Conservation (phyloP, 2,113 vertebrate genomes). For the Cygnus buccinator region DNA sequence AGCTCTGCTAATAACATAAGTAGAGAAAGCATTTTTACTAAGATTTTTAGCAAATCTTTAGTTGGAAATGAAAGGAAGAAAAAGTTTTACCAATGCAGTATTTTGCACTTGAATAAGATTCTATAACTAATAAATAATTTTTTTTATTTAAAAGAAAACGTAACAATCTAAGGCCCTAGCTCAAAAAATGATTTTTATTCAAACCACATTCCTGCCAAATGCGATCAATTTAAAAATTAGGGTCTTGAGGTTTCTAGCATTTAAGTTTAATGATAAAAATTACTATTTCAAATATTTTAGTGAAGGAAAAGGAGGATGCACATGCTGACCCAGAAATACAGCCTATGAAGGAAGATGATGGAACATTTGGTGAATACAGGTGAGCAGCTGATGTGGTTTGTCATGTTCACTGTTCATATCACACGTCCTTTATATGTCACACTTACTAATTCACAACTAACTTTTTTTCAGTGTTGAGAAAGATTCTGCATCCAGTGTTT, state of each 20-base stretch:
- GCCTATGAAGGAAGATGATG: conserved; percentile 99
- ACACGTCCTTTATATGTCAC: background rate
- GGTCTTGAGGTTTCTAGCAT: background rate
- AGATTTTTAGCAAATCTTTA: background rate
- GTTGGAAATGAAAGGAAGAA: background rate
- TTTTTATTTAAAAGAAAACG: background rate
- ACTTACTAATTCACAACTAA: conserved; percentile 40
- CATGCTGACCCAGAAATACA: conserved; percentile 98
- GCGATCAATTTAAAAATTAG: background rate
- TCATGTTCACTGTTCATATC: background rate
- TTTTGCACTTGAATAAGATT: background rate
- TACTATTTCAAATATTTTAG: conserved; percentile 74
- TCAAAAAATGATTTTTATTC: background rate
- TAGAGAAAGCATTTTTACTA: background rate
- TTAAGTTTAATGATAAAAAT: background rate
- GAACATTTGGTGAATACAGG: conserved; percentile 99
- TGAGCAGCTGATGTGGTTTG: conserved; percentile 75
- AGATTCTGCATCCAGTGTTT: background rate
- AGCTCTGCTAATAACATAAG: background rate
- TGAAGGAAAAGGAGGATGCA: conserved; percentile 98
- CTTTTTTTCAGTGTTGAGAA: background rate
- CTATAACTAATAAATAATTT: background rate
- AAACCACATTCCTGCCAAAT: background rate
- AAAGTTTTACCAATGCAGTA: background rate
- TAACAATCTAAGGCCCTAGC: background rate